Conservation (phyloP, 2,113 vertebrate species). For the Poeciliopsis occidentalis region DNA sequence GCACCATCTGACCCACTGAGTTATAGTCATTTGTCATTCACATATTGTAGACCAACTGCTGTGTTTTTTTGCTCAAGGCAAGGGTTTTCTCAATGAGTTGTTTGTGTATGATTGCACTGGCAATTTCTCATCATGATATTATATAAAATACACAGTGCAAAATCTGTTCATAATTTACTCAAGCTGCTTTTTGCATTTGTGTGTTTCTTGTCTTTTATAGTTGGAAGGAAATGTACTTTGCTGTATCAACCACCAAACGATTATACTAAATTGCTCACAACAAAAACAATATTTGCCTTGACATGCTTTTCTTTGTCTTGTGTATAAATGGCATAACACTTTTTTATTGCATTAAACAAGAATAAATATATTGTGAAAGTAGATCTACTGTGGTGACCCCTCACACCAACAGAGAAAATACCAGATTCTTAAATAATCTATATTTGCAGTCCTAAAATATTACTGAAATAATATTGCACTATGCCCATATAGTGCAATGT, state of each 20-base stretch:
- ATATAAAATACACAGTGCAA: constrained; percentile 42
- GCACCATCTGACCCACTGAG: constrained; percentile 76
- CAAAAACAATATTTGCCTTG: background rate
- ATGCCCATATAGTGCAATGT: no score
- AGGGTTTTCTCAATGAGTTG: constrained; percentile 63
- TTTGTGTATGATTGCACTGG: constrained; percentile 70
- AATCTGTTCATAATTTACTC: constrained; percentile 53
- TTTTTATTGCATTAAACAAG: no score
- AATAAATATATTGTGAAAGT: no score
- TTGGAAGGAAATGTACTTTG: constrained; percentile 1
- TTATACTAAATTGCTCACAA: background rate
- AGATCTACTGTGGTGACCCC: no score
- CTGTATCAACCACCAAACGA: background rate
- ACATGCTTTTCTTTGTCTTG: background rate
- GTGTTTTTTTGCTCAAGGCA: constrained; percentile 70
- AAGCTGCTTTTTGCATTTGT: constrained; percentile 20
- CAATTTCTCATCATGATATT: constrained; percentile 62
- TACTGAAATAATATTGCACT: no score
- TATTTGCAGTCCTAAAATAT: no score
- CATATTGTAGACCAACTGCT: constrained; percentile 75
- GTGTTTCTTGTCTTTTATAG: constrained; percentile 17
- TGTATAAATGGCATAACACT: no score
- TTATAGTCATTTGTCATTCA: constrained; percentile 78
- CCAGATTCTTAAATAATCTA: no score
- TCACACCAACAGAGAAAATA: no score